A percentile compares a stretch with the other conserved stretches of the same genome.
phyloP scores from a whole-genome alignment of 1,140 invertebrate genomes.

The Megalopta genalis region DNA sequence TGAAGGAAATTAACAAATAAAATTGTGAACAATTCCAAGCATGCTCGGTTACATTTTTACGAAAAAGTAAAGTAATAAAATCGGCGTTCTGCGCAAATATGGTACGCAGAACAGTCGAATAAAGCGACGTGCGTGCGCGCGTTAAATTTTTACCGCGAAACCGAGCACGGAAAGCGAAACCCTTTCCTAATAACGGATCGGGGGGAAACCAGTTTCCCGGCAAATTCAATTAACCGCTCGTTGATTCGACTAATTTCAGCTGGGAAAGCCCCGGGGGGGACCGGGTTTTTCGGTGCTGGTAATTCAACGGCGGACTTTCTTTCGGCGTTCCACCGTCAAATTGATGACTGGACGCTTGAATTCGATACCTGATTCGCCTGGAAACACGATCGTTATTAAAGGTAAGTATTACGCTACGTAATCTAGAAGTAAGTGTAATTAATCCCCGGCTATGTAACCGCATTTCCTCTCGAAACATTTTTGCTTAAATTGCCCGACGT shows the following conservation, averaged over 20 bases:
- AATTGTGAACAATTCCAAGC: no score
- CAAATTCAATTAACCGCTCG: slow-evolving; percentile 20
- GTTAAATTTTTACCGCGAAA: neutral
- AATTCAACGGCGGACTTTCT: neutral
- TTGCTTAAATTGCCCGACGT: slow-evolving; percentile 36
- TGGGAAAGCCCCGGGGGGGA: neutral
- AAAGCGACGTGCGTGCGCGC: neutral
- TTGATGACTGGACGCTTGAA: slow-evolving; percentile 28
- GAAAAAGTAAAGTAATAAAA: neutral
- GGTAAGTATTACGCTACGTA: slow-evolving; percentile 50
- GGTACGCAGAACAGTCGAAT: neutral
- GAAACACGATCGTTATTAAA: slow-evolving; percentile 44
- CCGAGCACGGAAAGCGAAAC: neutral
- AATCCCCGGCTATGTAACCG: slow-evolving; percentile 37
- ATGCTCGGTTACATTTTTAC: no score
- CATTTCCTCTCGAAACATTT: slow-evolving; percentile 46
- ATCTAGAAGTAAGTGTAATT: slow-evolving; percentile 51
- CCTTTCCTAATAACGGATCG: neutral
- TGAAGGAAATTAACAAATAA: no score
- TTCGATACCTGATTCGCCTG: slow-evolving; percentile 29
- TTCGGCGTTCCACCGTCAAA: slow-evolving; percentile 31
- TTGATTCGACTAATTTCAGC: neutral
- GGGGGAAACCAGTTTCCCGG: slow-evolving; percentile 1
- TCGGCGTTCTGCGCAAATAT: neutral
- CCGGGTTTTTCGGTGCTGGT: neutral